Percentiles rank a stretch among this genome's conserved stretches.
Conservation (phyloP, 2,113 vertebrate genomes). For the Parotia lawesii region DNA sequence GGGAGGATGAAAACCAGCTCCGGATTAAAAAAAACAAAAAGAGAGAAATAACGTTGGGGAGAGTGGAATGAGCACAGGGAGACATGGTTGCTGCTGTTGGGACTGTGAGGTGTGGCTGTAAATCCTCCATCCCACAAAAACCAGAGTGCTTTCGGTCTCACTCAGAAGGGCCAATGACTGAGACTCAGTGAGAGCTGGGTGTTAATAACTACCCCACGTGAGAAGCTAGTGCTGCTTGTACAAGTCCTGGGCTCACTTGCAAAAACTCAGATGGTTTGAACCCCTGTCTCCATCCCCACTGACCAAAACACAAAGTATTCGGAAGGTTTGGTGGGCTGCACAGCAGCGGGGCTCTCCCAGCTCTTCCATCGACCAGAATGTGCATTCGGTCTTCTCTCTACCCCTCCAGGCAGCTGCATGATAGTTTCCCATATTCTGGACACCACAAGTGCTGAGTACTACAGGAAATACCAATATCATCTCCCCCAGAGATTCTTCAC, state of each 20-base stretch:
- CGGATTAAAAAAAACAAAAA: neutral
- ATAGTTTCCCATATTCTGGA: neutral
- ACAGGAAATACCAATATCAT: slow-evolving; percentile 21
- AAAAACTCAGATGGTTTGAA: neutral
- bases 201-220: neutral
- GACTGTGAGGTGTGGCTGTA: neutral
- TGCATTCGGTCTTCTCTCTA: neutral
- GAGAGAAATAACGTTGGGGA: neutral
- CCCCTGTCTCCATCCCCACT: neutral
- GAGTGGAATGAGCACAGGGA: neutral
- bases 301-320: neutral
- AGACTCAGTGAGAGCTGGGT: neutral
- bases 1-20: neutral
- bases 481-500: neutral
- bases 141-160: neutral
- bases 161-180: neutral
- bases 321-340: neutral
- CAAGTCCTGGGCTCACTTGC: neutral
- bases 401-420: neutral
- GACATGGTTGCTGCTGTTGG: neutral
- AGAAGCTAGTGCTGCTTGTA: neutral
- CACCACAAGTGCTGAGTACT: neutral
- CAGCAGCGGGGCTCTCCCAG: fast-evolving
- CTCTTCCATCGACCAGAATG: neutral
- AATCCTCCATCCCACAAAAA: neutral